Conservation (phyloP, 2,113 vertebrate species). For the Litocranius walleri region DNA sequence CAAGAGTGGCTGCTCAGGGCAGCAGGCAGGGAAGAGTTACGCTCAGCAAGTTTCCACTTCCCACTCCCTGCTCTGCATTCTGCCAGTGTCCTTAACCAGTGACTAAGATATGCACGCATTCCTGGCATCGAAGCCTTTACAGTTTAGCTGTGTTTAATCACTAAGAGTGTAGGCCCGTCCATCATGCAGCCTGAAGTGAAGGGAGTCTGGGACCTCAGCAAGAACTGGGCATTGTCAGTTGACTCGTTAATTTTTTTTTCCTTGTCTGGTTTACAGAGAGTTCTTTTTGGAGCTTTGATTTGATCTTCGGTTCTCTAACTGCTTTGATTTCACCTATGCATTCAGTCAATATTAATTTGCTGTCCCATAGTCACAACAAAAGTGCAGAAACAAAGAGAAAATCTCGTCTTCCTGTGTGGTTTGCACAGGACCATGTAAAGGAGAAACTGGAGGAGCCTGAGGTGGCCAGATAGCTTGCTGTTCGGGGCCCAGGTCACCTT, state of each 20-base stretch:
- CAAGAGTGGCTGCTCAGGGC: not conserved
- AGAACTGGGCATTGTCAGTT: not conserved
- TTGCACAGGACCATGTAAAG: not conserved
- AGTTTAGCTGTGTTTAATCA: not conserved
- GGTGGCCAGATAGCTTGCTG: fast-evolving
- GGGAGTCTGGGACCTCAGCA: not conserved
- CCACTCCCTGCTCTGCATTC: not conserved
- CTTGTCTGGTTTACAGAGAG: not conserved
- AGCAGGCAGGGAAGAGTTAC: not conserved
- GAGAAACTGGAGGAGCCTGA: not conserved
- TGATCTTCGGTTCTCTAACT: not conserved
- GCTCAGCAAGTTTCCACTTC: not conserved
- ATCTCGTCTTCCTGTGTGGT: not conserved
- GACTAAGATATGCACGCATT: not conserved
- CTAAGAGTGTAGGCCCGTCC: not conserved
- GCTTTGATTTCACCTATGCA: not conserved
- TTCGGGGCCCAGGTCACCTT: not conserved
- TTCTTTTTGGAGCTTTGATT: not conserved
- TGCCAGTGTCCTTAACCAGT: not conserved
- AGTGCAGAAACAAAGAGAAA: not conserved
- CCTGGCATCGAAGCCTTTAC: not conserved
- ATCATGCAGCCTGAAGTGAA: not conserved
- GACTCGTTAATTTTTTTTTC: not conserved
- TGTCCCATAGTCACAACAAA: not conserved
- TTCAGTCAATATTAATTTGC: not conserved